Evolutionary conservation across 2,797 vertebrate genomes (phyloP), one percentile per base, ranked within the genome.

Genomic region (Schizothorax lantsangensis): DNA sequence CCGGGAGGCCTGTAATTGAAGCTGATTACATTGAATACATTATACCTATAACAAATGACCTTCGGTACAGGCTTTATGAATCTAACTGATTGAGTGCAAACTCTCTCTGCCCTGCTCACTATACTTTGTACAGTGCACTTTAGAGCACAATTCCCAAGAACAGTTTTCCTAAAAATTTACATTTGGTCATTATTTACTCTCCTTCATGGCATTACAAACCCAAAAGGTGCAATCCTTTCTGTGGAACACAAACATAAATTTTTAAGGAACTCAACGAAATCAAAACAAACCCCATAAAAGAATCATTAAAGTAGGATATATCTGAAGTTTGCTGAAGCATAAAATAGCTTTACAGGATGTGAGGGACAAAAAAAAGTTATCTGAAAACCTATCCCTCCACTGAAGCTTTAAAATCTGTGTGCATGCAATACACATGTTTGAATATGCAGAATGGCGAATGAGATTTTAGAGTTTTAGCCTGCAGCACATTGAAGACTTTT

Each of bases 1-100:
- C 59, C 17, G 62, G 77, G 80, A 81, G 64, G 38, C 59, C 69
- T 85, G 83, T 88, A 88, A 85, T 88, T 85, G 87, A 23, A 77
- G 36, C 87, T 85, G 87, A 88, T 88, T 88, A 82, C 84, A 85
- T 77, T 85, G 87, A 85, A 85, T 88, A 81, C 62, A 85, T 88
- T 88, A 88, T 77, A 77, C 83, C 79, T 72, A 78, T 81, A 68
- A 82, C 59, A 81, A 78, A 88, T 88, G 78, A 84, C 87, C 84
- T 88, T 88, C 84, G n/a, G 33, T 69, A 47, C 66, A 36, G 30
- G 69, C 54, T 73, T 79, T 62, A 73, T 81, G 69, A 81, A 81
- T 86, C 54, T 47, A 62, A 81, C 78, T 81, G 69, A 86, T 86
- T 72, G 64, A 81, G 66, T 33, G 40, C 66, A 80, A 73, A 81